A percentile compares a stretch with the other conserved stretches of the same genome.
phyloP scores from a whole-genome alignment of 2,797 vertebrate species.

The Amphiprion clarkii region DNA sequence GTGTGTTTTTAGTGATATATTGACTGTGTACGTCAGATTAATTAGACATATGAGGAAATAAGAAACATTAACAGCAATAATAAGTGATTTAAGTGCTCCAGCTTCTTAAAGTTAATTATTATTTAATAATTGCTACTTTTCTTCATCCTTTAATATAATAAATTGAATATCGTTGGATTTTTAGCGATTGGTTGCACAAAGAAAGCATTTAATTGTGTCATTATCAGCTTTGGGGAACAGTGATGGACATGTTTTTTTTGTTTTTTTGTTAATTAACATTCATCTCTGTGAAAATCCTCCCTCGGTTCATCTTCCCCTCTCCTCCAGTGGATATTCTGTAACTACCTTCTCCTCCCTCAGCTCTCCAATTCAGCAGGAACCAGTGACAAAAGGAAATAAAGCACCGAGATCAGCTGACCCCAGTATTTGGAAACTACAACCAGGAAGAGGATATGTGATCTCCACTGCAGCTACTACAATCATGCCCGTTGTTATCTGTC shows the following conservation, averaged over 20 bases:
- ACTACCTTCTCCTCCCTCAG: not conserved
- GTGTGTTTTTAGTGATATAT: slow-evolving; percentile 32
- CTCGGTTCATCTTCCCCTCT: too few relatives aligned
- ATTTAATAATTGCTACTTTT: too few relatives aligned
- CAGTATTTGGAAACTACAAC: slow-evolving; percentile 68
- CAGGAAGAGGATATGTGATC: slow-evolving; percentile 69
- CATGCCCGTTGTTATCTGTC: slow-evolving; percentile 65
- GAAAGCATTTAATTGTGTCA: too few relatives aligned
- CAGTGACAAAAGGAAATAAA: slow-evolving; percentile 33
- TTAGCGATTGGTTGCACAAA: not conserved
- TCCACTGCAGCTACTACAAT: slow-evolving; percentile 67
- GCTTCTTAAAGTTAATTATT: too few relatives aligned
- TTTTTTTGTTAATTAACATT: not conserved
- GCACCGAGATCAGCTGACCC: slow-evolving; percentile 73
- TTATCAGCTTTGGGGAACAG: not conserved
- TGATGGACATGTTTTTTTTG: too few relatives aligned
- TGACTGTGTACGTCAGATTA: slow-evolving; percentile 30
- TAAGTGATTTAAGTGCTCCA: too few relatives aligned
- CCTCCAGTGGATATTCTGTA: too few relatives aligned
- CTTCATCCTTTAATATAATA: too few relatives aligned
- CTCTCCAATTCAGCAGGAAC: slow-evolving; percentile 37
- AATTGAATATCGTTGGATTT: too few relatives aligned
- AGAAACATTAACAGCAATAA: slow-evolving; percentile 1
- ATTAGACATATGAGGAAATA: slow-evolving; percentile 5
- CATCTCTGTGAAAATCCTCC: too few relatives aligned